Evolutionary conservation across 1,140 invertebrate genomes (phyloP).

Genomic region (Dendroctonus ponderosae): DNA sequence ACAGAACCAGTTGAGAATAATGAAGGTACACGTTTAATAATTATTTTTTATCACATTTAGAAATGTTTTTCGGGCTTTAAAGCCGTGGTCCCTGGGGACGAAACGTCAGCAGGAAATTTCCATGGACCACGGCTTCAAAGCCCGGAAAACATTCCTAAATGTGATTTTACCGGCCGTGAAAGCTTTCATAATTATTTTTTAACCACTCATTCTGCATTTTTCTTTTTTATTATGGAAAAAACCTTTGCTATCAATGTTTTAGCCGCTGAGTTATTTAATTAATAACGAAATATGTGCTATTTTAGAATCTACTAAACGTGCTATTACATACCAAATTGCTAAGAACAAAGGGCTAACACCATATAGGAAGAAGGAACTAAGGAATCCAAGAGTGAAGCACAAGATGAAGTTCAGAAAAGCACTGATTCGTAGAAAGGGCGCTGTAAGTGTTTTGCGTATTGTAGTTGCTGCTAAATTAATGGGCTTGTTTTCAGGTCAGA

Average conservation of each 20-base stretch:
- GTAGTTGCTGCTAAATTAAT: slow-evolving; percentile 21
- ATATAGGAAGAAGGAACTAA: slow-evolving; percentile 81
- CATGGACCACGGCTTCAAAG: too few species aligned
- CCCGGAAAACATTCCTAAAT: too few species aligned
- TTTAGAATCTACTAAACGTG: slow-evolving; percentile 62
- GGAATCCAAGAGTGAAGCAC: slow-evolving; percentile 93
- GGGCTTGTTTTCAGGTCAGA: slow-evolving; percentile 57
- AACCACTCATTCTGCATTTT: too few species aligned
- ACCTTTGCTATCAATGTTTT: too few species aligned
- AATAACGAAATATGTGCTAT: neutral
- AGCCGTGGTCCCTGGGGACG: too few species aligned
- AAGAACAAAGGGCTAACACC: slow-evolving; percentile 95
- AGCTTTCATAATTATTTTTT: too few species aligned
- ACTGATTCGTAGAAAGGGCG: slow-evolving; percentile 84
- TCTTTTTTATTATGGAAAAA: too few species aligned
- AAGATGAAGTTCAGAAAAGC: slow-evolving; percentile 89
- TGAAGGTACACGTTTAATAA: slow-evolving; percentile 5
- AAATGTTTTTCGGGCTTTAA: too few species aligned
- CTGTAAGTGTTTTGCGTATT: slow-evolving; percentile 56
- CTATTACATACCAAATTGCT: slow-evolving; percentile 88
- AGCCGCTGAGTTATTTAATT: neutral
- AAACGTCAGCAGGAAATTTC: too few species aligned
- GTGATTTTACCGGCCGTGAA: too few species aligned
- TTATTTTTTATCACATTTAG: too few species aligned
- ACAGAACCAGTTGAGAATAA: slow-evolving; percentile 33